Evolutionary conservation across 2,113 vertebrate species (phyloP).

Genomic region (Microcebus murinus): DNA sequence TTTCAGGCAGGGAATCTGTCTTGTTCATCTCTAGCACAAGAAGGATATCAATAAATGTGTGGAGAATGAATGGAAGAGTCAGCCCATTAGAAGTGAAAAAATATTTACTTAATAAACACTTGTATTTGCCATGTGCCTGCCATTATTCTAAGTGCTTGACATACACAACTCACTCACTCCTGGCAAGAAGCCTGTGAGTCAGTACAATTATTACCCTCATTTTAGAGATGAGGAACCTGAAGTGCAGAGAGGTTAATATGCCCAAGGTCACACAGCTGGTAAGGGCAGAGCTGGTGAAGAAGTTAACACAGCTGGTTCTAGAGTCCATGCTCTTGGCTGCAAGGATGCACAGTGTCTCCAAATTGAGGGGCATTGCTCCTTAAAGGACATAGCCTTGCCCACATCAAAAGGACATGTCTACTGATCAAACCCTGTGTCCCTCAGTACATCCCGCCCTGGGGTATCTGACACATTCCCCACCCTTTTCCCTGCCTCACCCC

Average conservation of each 20-base stretch:
- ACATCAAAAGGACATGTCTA: not conserved
- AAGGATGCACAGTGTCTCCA: not conserved
- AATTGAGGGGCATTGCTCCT: not conserved
- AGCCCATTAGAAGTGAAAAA: not conserved
- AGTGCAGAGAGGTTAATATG: slow-evolving; percentile 8
- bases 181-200: slow-evolving; percentile 44
- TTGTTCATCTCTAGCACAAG: not conserved
- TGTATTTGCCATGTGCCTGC: not conserved
- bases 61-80: not conserved
- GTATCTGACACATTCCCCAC: not conserved
- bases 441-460: not conserved
- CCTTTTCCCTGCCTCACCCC: not conserved
- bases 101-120: not conserved
- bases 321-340: not conserved
- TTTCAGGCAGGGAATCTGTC: not conserved
- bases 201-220: not conserved
- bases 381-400: not conserved
- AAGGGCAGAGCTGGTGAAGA: not conserved
- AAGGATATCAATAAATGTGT: not conserved
- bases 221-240: not conserved
- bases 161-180: not conserved
- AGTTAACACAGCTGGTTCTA: not conserved
- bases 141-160: slow-evolving; percentile 31
- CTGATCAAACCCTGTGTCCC: not conserved
- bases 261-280: not conserved